Evolutionary conservation across 2,888 invertebrate genomes (phyloP).

Genomic region (Synergus itoensis): DNA sequence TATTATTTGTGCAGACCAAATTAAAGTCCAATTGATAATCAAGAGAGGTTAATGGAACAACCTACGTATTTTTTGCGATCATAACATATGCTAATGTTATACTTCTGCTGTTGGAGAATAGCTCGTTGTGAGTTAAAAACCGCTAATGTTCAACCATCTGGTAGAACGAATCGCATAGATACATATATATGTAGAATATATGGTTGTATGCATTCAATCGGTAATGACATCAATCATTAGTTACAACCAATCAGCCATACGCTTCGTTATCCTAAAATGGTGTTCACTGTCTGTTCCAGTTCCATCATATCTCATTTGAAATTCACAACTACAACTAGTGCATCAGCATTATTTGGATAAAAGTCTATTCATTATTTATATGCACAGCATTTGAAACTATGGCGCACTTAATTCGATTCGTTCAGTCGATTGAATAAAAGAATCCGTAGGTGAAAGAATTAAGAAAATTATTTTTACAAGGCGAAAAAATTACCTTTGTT

Average conservation of each 20-base stretch:
- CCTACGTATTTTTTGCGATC: neutral
- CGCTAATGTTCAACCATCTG: neutral
- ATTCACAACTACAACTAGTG: slow-evolving; percentile 25
- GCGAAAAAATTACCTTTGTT: neutral
- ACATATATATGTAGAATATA: neutral
- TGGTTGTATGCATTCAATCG: neutral
- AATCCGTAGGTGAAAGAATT: neutral
- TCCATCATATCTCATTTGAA: slow-evolving; percentile 56
- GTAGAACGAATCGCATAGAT: neutral
- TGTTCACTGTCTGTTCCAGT: slow-evolving; percentile 38
- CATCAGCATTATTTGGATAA: slow-evolving; percentile 23
- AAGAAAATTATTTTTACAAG: neutral
- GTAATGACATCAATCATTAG: slow-evolving; percentile 64
- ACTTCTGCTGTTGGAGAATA: neutral
- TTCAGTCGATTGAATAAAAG: slow-evolving; percentile 17
- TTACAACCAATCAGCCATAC: slow-evolving; percentile 63
- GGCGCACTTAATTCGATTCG: neutral
- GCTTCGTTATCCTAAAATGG: slow-evolving; percentile 61
- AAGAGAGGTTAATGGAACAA: neutral
- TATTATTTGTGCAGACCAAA: neutral
- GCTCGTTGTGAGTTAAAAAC: slow-evolving; percentile 5
- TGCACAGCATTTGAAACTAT: neutral
- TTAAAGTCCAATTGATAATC: slow-evolving; percentile 20
- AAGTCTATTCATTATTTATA: neutral
- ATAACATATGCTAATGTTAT: neutral